Evolutionary conservation across 2,113 vertebrate genomes (phyloP).

Genomic region (Prunella himalayana): DNA sequence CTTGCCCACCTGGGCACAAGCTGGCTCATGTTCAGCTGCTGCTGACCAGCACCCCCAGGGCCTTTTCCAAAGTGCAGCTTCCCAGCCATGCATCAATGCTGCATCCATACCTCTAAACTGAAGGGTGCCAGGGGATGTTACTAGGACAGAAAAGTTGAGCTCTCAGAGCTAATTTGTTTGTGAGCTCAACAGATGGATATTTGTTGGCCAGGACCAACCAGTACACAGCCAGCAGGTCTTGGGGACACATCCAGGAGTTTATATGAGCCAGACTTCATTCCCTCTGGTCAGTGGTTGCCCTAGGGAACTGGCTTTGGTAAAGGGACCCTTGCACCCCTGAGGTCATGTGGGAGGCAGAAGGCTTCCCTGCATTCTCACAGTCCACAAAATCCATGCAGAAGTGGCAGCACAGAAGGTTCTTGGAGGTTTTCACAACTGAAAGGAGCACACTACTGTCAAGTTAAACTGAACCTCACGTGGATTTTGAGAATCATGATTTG

Average conservation of each 20-base stretch:
- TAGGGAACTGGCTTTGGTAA: not conserved
- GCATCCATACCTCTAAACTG: fast-evolving
- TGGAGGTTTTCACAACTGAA: not conserved
- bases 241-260: not conserved
- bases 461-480: not conserved
- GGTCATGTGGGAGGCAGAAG: not conserved
- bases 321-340: not conserved
- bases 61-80: not conserved
- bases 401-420: not conserved
- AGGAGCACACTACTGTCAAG: not conserved
- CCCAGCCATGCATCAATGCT: not conserved
- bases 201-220: not conserved
- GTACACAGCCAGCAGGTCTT: not conserved
- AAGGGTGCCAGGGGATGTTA: not conserved
- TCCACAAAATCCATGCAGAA: not conserved
- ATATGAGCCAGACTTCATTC: not conserved
- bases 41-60: fast-evolving
- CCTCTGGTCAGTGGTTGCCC: not conserved
- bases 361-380: not conserved
- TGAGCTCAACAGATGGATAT: not conserved
- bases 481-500: not conserved
- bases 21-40: not conserved
- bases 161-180: not conserved
- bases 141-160: not conserved
- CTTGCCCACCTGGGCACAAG: fast-evolving